A percentile compares a stretch with the other conserved stretches of the same genome.
Evolutionary conservation across 2,113 vertebrate species (phyloP).

Genomic region (Macaca nemestrina): DNA sequence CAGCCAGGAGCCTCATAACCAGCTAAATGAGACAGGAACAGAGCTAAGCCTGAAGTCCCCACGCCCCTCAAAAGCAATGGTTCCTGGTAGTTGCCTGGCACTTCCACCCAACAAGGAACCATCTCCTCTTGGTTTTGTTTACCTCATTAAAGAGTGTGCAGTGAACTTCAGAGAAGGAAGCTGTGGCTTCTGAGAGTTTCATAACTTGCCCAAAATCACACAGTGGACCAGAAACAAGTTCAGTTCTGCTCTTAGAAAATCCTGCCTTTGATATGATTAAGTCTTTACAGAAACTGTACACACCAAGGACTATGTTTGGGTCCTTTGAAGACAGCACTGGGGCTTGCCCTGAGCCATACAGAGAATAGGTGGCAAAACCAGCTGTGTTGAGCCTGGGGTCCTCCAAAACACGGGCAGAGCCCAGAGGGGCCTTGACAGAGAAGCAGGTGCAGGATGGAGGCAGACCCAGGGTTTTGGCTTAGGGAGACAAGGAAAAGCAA

Average conservation of each 20-base stretch:
- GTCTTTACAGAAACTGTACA: neutral
- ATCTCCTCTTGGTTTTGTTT: neutral
- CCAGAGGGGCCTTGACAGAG: neutral
- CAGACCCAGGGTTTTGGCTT: neutral
- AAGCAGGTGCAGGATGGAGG: too few relatives aligned
- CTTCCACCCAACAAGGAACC: too few relatives aligned
- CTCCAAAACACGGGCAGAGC: fast-evolving
- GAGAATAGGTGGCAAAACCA: neutral
- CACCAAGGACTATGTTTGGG: neutral
- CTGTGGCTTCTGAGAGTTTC: neutral
- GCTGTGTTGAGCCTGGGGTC: neutral
- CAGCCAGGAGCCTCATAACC: neutral
- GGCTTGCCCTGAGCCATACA: neutral
- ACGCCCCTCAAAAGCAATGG: neutral
- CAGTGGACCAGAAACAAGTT: too few relatives aligned
- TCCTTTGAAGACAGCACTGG: neutral
- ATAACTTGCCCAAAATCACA: neutral
- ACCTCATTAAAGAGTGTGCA: neutral
- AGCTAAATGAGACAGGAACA: neutral
- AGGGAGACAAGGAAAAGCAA: neutral
- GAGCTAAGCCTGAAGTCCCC: neutral
- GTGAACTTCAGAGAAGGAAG: neutral
- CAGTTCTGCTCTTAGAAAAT: neutral
- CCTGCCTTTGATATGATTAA: neutral
- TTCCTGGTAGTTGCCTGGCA: fast-evolving